A percentile compares a stretch with the other conserved stretches of the same genome.
phyloP scores from a whole-genome alignment of 2,888 invertebrate species.

The Lissocephala sabroskyi region DNA sequence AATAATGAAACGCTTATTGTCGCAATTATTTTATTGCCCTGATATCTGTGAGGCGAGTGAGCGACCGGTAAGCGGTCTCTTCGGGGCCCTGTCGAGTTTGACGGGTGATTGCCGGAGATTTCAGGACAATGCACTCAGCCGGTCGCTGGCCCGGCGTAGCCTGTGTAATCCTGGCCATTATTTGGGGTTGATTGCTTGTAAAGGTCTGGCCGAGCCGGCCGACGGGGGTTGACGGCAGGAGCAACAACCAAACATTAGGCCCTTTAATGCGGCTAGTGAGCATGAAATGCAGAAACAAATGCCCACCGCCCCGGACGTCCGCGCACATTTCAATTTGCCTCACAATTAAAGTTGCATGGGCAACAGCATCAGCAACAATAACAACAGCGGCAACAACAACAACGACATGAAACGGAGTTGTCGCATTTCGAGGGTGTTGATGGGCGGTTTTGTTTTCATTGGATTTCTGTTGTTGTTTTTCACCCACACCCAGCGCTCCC shows the following conservation, averaged over 20 bases:
- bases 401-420: slow-evolving; percentile 10
- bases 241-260: slow-evolving; percentile 69
- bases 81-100: slow-evolving; percentile 12
- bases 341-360: slow-evolving; percentile 59
- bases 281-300: slow-evolving; percentile 61
- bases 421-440: slow-evolving; percentile 63
- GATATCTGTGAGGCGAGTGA: no score
- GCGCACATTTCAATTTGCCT: slow-evolving; percentile 30
- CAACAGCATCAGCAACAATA: slow-evolving; percentile 26
- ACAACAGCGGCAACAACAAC: slow-evolving; percentile 28
- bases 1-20: slow-evolving; percentile 73
- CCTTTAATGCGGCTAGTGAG: slow-evolving; percentile 64
- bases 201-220: slow-evolving; percentile 11
- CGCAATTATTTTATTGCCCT: slow-evolving; percentile 73
- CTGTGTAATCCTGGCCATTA: slow-evolving; percentile 52
- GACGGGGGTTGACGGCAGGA: slow-evolving; percentile 26
- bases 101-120: slow-evolving; percentile 2
- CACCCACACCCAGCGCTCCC: slow-evolving; percentile 39
- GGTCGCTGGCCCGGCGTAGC: slow-evolving; percentile 11
- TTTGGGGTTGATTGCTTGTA: slow-evolving; percentile 60
- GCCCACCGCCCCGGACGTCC: slow-evolving; percentile 27
- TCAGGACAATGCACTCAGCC: slow-evolving; percentile 55
- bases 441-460: slow-evolving; percentile 71
- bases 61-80: no score
- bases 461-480: slow-evolving; percentile 66